A percentile compares a stretch with the other conserved stretches of the same genome.
Evolutionary conservation across 2,113 vertebrate genomes (phyloP).

Genomic region (Hypomesus transpacificus): DNA sequence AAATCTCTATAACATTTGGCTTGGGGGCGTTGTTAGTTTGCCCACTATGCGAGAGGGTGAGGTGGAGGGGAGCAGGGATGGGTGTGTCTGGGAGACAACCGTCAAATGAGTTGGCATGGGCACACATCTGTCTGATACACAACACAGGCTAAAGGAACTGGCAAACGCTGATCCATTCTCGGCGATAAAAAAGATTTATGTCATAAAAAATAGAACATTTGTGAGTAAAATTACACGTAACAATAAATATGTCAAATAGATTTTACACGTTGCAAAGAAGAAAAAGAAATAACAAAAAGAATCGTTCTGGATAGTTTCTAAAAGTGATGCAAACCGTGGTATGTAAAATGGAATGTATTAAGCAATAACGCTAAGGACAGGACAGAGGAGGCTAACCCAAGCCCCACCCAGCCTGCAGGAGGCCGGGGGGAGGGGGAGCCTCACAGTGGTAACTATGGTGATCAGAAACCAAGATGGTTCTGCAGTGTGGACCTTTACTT

Average conservation of each 20-base stretch:
- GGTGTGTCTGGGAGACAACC: slow-evolving; percentile 35
- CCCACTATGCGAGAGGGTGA: not conserved
- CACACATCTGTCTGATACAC: slow-evolving; percentile 29
- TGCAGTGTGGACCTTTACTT: slow-evolving; percentile 24
- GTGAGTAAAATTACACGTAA: slow-evolving; percentile 60
- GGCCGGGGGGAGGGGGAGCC: slow-evolving; percentile 11
- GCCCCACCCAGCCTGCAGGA: not conserved
- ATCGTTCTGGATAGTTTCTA: slow-evolving; percentile 27
- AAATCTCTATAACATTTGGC: no score
- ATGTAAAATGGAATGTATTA: slow-evolving; percentile 71
- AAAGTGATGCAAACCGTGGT: slow-evolving; percentile 49
- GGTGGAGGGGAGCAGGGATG: not conserved
- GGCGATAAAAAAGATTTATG: slow-evolving; percentile 41
- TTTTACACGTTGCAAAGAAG: slow-evolving; percentile 31
- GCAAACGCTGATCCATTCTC: slow-evolving; percentile 51
- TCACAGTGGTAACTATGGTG: slow-evolving; percentile 42
- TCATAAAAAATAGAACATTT: slow-evolving; percentile 64
- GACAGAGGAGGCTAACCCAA: slow-evolving; percentile 12
- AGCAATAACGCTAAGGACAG: slow-evolving; percentile 38
- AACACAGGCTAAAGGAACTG: slow-evolving; percentile 47
- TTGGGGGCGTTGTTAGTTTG: no score
- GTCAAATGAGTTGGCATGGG: slow-evolving; percentile 23
- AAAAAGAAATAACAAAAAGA: slow-evolving; percentile 15
- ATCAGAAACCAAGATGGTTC: slow-evolving; percentile 17
- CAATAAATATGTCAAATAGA: slow-evolving; percentile 69